Conservation (phyloP, 64 coral and sea anemone genomes). For the Montipora capricornis region DNA sequence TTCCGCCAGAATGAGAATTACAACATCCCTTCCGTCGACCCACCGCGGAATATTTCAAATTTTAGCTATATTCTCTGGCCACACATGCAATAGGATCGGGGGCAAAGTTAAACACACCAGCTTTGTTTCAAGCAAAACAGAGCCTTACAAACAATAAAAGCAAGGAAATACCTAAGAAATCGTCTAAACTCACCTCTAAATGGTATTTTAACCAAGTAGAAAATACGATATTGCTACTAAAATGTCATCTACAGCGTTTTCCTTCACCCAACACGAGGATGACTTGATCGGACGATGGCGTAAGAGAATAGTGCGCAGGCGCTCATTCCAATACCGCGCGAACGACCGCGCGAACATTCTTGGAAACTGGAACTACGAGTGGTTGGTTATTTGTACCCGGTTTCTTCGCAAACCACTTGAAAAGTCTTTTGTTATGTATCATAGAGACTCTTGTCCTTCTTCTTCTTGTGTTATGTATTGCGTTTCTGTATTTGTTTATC, state of each 20-base stretch:
- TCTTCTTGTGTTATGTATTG: no score
- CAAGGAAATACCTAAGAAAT: not conserved
- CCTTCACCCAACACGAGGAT: slow-evolving; percentile 77
- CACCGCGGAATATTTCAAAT: not conserved
- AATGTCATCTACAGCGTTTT: slow-evolving; percentile 75
- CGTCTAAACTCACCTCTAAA: slow-evolving; percentile 14
- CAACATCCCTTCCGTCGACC: not conserved
- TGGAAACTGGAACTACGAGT: slow-evolving; percentile 6
- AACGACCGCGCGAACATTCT: not conserved
- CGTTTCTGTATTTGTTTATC: no score
- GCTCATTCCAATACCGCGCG: not conserved
- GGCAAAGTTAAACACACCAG: not conserved
- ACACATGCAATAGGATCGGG: no score
- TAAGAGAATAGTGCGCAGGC: slow-evolving; percentile 82
- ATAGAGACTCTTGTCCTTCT: no score
- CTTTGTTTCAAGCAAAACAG: not conserved
- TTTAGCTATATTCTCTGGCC: not conserved
- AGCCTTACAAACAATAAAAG: not conserved
- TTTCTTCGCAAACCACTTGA: no score
- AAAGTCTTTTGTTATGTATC: no score
- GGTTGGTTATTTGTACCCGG: no score
- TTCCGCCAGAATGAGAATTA: not conserved
- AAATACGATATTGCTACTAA: slow-evolving; percentile 29
- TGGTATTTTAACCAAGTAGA: slow-evolving; percentile 38
- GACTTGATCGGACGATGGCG: slow-evolving; percentile 83